These are phyloP conservation scores for Lasius fuliginosus DNA, from an alignment of 2,888 invertebrate genomes.

Conservation along the genomic window DNA sequence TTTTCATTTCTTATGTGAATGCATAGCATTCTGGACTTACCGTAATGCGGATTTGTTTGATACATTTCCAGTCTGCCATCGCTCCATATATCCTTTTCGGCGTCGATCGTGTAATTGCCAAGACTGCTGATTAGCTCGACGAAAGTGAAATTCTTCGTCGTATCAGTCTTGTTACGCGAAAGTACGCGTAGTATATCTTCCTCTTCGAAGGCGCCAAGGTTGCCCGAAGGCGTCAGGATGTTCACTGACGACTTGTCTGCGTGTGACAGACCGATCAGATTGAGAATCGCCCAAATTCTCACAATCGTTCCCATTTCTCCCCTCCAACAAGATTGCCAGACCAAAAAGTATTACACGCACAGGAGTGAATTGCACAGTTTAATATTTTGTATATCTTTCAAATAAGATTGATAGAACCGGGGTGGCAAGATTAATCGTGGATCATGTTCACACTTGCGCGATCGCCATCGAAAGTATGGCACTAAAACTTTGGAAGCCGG, in stretches of 20 bases:
- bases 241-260: constrained; percentile 77
- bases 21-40: constrained; percentile 71
- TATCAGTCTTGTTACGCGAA: constrained; percentile 72
- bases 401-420: neutral
- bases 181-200: constrained; percentile 81
- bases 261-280: constrained; percentile 50
- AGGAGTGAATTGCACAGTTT: neutral
- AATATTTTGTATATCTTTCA: neutral
- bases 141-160: constrained; percentile 80
- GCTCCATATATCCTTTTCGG: constrained; percentile 58
- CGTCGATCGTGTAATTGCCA: constrained; percentile 69
- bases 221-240: constrained; percentile 69
- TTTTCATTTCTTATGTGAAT: neutral
- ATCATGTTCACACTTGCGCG: constrained; percentile 6
- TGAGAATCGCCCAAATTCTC: constrained; percentile 54
- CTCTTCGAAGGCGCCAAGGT: constrained; percentile 75
- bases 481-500: neutral
- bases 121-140: constrained; percentile 77
- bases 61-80: constrained; percentile 48
- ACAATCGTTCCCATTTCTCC: constrained; percentile 53
- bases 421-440: neutral
- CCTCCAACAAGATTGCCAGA: neutral
- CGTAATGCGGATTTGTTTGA: constrained; percentile 79
- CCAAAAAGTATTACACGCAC: neutral
- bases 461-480: neutral